Evolutionary conservation across 2,113 vertebrate genomes (phyloP).

Genomic region (Xerus inauris): DNA sequence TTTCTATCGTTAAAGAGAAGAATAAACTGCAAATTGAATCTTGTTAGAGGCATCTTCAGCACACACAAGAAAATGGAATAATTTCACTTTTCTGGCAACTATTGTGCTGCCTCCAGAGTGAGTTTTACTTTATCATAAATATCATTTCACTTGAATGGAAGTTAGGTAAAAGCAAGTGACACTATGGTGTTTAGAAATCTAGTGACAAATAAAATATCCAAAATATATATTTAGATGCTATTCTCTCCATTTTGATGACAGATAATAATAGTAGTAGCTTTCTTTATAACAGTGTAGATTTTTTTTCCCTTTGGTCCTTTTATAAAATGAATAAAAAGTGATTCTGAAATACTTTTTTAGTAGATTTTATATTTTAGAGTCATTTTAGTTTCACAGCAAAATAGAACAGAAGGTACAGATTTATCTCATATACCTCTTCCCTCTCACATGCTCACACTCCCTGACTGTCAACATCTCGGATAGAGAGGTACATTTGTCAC

Average conservation of each 20-base stretch:
- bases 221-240: slow-evolving; percentile 35
- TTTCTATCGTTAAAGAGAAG: slow-evolving; percentile 40
- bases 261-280: background rate
- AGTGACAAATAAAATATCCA: slow-evolving; percentile 48
- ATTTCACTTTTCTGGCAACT: slow-evolving; percentile 57
- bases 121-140: slow-evolving; percentile 46
- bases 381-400: background rate
- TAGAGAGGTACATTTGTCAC: background rate
- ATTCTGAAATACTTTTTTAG: background rate
- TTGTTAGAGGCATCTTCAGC: slow-evolving; percentile 27
- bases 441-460: too few relatives aligned
- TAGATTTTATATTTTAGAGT: background rate
- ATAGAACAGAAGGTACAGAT: background rate
- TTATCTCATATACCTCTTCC: background rate
- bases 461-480: background rate
- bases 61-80: slow-evolving; percentile 20
- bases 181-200: slow-evolving; percentile 22
- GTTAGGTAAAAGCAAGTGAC: slow-evolving; percentile 21
- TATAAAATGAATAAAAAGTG: slow-evolving; percentile 21
- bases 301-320: background rate
- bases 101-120: slow-evolving; percentile 32
- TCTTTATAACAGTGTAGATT: background rate
- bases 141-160: slow-evolving; percentile 43
- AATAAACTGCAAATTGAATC: slow-evolving; percentile 27
- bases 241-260: slow-evolving; percentile 12